Evolutionary conservation across 2,888 invertebrate species (phyloP).

Genomic region (Andrena chrysosceles): DNA sequence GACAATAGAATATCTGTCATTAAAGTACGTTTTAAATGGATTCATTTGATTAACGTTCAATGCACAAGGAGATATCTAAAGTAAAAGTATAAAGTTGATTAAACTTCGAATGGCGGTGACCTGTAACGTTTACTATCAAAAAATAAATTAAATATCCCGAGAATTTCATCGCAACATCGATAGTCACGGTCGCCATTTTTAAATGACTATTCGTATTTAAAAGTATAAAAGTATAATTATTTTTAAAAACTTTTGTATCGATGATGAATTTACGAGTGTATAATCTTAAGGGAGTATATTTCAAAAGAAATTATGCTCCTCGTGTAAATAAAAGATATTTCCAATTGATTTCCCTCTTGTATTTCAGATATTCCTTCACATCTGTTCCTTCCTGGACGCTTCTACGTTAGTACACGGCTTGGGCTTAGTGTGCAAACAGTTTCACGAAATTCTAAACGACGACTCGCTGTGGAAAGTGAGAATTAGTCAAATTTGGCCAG

Average conservation of each 20-base stretch:
- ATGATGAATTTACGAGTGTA: too few relatives aligned
- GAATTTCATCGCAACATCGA: slow-evolving; percentile 17
- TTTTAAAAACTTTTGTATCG: slow-evolving; percentile 3
- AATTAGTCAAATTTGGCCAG: slow-evolving; percentile 79
- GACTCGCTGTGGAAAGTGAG: slow-evolving; percentile 86
- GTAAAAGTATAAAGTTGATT: slow-evolving; percentile 22
- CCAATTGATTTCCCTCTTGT: slow-evolving; percentile 29
- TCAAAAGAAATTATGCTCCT: neutral
- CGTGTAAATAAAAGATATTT: neutral
- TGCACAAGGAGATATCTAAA: neutral
- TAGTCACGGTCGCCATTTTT: slow-evolving; percentile 44
- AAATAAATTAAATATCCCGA: slow-evolving; percentile 25
- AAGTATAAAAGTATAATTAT: neutral
- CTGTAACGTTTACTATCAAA: slow-evolving; percentile 16
- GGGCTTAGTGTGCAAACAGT: slow-evolving; percentile 87
- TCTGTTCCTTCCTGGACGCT: slow-evolving; percentile 87
- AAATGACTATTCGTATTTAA: slow-evolving; percentile 41
- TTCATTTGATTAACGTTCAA: neutral
- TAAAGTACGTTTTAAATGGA: neutral
- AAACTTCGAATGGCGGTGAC: slow-evolving; percentile 24
- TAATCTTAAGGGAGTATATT: neutral
- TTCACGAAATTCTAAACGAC: slow-evolving; percentile 87
- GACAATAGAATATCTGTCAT: slow-evolving; percentile 28
- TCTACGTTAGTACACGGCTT: slow-evolving; percentile 86
- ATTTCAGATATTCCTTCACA: slow-evolving; percentile 87